Conservation (phyloP, 1,140 invertebrate genomes). For the Drosophila quadrilineata region DNA sequence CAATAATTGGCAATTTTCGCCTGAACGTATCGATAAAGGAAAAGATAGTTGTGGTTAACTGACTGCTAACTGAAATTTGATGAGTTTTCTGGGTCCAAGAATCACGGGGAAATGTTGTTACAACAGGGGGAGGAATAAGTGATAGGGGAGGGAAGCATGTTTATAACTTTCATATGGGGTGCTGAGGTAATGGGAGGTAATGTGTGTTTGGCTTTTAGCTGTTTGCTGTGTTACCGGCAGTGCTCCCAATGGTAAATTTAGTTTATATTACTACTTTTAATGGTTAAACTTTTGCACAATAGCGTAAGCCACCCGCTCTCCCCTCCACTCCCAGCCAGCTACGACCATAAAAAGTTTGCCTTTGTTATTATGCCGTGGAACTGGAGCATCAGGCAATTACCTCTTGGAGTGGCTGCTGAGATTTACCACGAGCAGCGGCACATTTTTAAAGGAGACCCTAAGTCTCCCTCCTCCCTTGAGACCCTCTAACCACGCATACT, state of each 20-base stretch:
- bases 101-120: neutral
- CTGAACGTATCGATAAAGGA: slow-evolving; percentile 69
- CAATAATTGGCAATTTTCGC: slow-evolving; percentile 99
- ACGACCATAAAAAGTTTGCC: slow-evolving; percentile 58
- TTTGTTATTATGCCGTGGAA: slow-evolving; percentile 69
- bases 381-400: slow-evolving; percentile 72
- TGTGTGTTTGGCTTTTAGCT: neutral
- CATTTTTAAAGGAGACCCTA: neutral
- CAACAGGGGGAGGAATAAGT: neutral
- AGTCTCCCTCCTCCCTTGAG: neutral
- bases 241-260: slow-evolving; percentile 90
- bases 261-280: slow-evolving; percentile 84
- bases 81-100: slow-evolving; percentile 22
- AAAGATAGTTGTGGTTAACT: slow-evolving; percentile 24
- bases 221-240: slow-evolving; percentile 31
- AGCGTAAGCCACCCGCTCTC: neutral
- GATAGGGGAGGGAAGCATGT: slow-evolving; percentile 12
- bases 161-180: slow-evolving; percentile 32
- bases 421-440: slow-evolving; percentile 32
- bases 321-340: neutral
- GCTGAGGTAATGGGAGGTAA: too few species aligned
- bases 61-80: slow-evolving; percentile 54
- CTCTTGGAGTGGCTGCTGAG: slow-evolving; percentile 70
- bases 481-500: too few species aligned
- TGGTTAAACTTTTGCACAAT: slow-evolving; percentile 61